Base-by-base conservation (phyloP, 2,888 invertebrate genomes). In the Drosophila siamana region DNA sequence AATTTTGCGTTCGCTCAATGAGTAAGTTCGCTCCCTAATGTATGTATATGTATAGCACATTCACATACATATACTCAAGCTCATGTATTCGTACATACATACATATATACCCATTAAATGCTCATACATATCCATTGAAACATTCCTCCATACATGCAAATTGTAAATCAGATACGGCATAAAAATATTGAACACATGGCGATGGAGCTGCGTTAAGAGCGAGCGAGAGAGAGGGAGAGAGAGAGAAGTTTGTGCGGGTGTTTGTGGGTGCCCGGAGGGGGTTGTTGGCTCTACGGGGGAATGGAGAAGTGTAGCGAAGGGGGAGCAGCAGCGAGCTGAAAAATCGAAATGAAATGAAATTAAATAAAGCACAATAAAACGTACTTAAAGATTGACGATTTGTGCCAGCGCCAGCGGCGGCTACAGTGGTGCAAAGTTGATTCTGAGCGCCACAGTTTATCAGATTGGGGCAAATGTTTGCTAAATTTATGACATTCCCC, bases 351-450 rank as follows among this genome's bases (percentile, higher is more conserved):
- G 56, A 74, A 77, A 77, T 83, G 66, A 83, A 83, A 86, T 83
- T 80, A 86, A 83, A 83, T 83, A 80, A 83, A 86, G 77, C 83
- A 86, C 84, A 80, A 83, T 83, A 86, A 83, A 86, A 84, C 77
- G 86, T 83, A 84, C 86, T 83, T 86, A 81, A 75, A 83, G 74
- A 79, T 81, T 84, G 79, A 86, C 81, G 83, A 83, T 66, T 74
- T 71, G 47, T 60, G 62, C 40, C 75, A 74, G 59, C 71, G 74
- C 43, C 54, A 30, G 43, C 36, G 11, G 8, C 41, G 11, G 6
- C 38, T 63, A 71, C 76, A 76, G 72, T 75, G 75, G 38, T 0
- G 1, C 33, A 0, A 56, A 11, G 0, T 6, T 8, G 2, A 52
- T 60, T 24, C 15, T 13, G 4, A 30, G 1, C 13, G 9, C n/a